A percentile compares a stretch with the other conserved stretches of the same genome.
phyloP scores from a whole-genome alignment of 2,888 invertebrate genomes.

The Leptopterna dolabrata region DNA sequence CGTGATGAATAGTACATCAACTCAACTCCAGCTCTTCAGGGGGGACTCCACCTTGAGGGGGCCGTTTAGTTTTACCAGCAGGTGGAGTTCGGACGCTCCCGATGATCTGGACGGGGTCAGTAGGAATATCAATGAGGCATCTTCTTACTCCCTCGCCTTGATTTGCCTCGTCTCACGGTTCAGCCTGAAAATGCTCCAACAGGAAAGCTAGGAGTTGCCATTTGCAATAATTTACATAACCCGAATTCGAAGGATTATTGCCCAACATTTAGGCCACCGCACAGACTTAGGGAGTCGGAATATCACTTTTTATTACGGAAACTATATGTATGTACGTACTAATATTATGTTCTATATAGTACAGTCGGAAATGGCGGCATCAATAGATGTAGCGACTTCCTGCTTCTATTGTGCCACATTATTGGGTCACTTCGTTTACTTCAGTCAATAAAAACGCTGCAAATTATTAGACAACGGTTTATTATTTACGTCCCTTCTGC shows the following conservation, averaged over 20 bases:
- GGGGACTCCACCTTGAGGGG: background rate
- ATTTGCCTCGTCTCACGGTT: background rate
- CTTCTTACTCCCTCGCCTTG: background rate
- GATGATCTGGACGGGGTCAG: background rate
- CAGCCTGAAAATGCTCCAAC: background rate
- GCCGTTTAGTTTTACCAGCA: slow-evolving; percentile 7
- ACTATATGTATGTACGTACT: no score
- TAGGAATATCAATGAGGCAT: background rate
- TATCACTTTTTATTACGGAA: no score
- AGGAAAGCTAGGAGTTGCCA: background rate
- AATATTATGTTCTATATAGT: no score
- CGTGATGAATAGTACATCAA: slow-evolving; percentile 39
- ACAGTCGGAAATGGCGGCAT: no score
- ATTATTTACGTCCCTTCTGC: no score
- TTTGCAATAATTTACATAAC: slow-evolving; percentile 3
- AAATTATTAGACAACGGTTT: no score
- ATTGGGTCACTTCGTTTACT: no score
- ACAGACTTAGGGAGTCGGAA: no score
- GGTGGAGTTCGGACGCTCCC: background rate
- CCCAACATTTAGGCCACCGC: background rate
- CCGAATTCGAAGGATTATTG: background rate
- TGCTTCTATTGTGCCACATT: no score
- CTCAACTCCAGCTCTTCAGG: background rate
- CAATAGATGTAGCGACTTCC: no score
- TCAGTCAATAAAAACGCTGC: no score